Percentiles rank a stretch among this genome's conserved stretches.
Conservation (phyloP, 2,797 vertebrate genomes). For the Centropyge bicolor region DNA sequence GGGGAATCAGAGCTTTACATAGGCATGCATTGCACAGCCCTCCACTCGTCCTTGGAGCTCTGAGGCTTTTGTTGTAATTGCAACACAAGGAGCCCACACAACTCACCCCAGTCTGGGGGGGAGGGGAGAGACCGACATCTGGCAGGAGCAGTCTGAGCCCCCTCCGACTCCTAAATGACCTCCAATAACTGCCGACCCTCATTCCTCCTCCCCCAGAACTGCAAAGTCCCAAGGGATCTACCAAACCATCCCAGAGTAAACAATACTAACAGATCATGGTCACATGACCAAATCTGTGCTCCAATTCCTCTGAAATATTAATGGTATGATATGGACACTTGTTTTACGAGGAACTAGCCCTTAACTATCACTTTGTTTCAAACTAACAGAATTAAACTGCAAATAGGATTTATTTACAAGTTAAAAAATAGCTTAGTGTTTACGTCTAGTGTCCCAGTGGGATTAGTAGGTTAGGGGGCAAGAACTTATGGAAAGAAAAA, state of each 20-base stretch:
- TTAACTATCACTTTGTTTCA: neutral
- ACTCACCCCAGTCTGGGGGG: constrained; percentile 58
- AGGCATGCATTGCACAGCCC: constrained; percentile 17
- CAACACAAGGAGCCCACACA: constrained; percentile 63
- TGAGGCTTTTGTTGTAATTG: constrained; percentile 73
- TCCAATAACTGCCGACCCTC: constrained; percentile 58
- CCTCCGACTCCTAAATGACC: constrained; percentile 68
- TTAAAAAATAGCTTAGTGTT: neutral
- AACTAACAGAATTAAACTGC: neutral
- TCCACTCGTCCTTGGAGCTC: constrained; percentile 34
- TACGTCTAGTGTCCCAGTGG: neutral
- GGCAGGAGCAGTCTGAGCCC: constrained; percentile 76
- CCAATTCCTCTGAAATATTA: constrained; percentile 47
- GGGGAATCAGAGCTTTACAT: constrained; percentile 5
- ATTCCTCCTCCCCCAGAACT: constrained; percentile 43
- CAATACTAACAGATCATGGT: constrained; percentile 43
- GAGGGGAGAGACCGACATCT: constrained; percentile 83
- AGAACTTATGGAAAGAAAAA: constrained; percentile 7
- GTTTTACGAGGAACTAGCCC: neutral
- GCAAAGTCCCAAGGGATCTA: constrained; percentile 48
- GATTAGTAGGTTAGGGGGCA: neutral
- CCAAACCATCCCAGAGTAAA: constrained; percentile 51
- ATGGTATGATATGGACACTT: constrained; percentile 38
- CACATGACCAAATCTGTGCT: constrained; percentile 21
- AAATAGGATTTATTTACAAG: neutral